Conservation (phyloP, 2,888 invertebrate species). For the Bellardia pandia region DNA sequence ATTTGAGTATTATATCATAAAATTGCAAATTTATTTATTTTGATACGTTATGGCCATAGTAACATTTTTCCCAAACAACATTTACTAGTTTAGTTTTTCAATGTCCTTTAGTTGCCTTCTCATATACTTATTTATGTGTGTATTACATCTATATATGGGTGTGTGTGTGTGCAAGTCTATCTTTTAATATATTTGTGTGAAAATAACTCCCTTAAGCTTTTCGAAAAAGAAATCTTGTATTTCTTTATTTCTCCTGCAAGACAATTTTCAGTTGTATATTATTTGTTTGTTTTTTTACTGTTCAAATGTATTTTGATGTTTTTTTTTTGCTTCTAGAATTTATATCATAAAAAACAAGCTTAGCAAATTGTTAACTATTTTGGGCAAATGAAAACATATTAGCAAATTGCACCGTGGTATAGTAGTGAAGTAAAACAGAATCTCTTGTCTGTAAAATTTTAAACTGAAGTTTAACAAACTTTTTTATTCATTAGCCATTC, state of each 20-base stretch:
- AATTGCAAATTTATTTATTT: slow-evolving; percentile 65
- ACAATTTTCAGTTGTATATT: slow-evolving; percentile 26
- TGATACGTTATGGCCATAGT: slow-evolving; percentile 50
- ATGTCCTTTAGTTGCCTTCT: not conserved
- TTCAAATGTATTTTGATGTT: not conserved
- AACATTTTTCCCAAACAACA: not conserved
- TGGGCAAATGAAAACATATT: not conserved
- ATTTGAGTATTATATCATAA: slow-evolving; percentile 60
- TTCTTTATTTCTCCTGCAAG: slow-evolving; percentile 13
- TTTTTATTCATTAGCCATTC: too few relatives aligned
- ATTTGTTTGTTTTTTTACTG: not conserved
- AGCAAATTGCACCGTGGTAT: not conserved
- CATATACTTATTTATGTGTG: not conserved
- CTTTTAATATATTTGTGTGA: not conserved
- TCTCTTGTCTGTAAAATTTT: too few relatives aligned
- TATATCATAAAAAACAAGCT: slow-evolving; percentile 27
- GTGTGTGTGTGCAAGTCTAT: not conserved
- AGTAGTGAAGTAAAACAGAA: too few relatives aligned
- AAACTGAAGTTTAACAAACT: too few relatives aligned
- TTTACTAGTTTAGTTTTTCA: slow-evolving; percentile 17
- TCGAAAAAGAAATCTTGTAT: not conserved
- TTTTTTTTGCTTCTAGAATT: not conserved
- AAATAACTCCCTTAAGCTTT: slow-evolving; percentile 21
- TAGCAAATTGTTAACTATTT: slow-evolving; percentile 43
- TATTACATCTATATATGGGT: not conserved